phyloP scores from a whole-genome alignment of 1,140 invertebrate species.

The Pissodes strobi region DNA sequence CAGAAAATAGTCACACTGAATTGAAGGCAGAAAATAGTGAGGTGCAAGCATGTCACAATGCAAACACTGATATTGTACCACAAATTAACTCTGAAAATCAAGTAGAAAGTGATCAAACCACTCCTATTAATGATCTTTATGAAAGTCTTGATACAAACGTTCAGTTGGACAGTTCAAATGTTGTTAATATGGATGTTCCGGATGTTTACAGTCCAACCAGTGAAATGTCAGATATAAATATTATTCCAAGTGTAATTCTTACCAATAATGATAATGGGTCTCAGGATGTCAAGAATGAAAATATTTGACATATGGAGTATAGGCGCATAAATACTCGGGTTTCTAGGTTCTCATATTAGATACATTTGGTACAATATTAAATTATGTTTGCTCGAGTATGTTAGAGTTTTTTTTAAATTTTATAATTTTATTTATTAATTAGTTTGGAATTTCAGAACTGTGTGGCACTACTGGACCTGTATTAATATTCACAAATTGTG shows the following conservation, averaged over 20 bases:
- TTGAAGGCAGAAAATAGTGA: background rate
- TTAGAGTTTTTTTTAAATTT: no score
- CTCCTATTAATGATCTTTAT: background rate
- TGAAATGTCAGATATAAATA: background rate
- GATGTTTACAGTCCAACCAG: background rate
- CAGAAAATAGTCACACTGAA: background rate
- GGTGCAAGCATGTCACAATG: background rate
- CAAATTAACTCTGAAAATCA: background rate
- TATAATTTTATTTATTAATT: no score
- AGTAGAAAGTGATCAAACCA: background rate
- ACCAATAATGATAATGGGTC: background rate
- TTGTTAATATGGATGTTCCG: background rate
- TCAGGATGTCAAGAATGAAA: background rate
- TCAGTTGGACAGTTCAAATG: background rate
- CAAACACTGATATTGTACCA: background rate
- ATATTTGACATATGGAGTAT: constrained; percentile 21
- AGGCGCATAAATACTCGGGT: constrained; percentile 11
- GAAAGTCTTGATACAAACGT: background rate
- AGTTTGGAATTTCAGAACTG: no score
- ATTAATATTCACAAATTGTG: no score
- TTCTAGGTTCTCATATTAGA: constrained; percentile 13
- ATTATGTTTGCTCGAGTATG: no score
- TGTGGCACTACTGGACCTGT: no score
- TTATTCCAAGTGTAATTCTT: constrained; percentile 1
- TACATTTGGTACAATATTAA: no score